Conservation (phyloP, 2,888 invertebrate species). For the Acanthosepion pharaonis region DNA sequence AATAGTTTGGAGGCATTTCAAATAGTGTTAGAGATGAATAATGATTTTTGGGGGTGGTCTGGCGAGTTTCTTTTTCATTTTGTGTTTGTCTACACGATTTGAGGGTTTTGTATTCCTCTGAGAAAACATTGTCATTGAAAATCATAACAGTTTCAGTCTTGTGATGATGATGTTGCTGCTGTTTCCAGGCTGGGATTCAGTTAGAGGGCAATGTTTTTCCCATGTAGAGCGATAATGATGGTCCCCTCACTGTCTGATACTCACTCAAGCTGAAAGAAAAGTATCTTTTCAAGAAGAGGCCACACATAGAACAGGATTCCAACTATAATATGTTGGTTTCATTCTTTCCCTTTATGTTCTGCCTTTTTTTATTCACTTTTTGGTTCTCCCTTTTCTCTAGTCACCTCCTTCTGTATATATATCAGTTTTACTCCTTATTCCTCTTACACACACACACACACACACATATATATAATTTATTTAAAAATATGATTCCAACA, state of each 20-base stretch:
- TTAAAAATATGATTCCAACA: no score
- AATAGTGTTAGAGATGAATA: neutral
- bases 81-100: neutral
- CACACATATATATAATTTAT: no score
- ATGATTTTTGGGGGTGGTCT: neutral
- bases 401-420: no score
- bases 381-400: no score
- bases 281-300: no score
- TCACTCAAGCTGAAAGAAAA: neutral
- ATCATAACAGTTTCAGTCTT: neutral
- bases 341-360: no score
- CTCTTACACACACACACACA: no score
- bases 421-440: no score
- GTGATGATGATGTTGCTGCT: neutral
- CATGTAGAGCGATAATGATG: neutral
- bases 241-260: neutral
- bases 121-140: neutral
- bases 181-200: neutral
- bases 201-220: neutral
- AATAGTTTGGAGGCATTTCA: neutral
- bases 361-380: no score
- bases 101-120: no score
- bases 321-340: no score
- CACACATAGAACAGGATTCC: no score
- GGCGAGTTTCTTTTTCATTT: neutral